Base-by-base conservation (phyloP, 2,113 vertebrate genomes). In the Hippolais icterina region DNA sequence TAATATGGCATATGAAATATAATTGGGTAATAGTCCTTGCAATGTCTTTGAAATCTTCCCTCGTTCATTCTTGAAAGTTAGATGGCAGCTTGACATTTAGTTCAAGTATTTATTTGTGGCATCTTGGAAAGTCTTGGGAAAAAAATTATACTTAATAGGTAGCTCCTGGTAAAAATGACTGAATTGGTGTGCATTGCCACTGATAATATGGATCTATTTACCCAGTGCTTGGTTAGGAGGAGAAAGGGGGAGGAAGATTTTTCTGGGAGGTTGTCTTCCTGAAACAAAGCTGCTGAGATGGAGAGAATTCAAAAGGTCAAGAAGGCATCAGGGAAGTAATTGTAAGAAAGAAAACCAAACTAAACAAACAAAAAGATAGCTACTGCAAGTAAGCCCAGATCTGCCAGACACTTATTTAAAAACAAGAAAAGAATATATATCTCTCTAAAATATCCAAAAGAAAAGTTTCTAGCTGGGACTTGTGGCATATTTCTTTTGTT, bases 221-320 rank as follows among this genome's bases (percentile, higher is more conserved):
- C 33, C 7, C 25, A 63, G 27, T 13, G 35, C 33, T 87, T 87
- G 66, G 49, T 70, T 72, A 83, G 69, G 80, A 94, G 37, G 42
- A 81, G 61, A 77, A 96, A 79, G 10, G 4, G 24, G n/a, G 12
- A 54, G 20, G 4, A 12, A 8, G 8, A 15, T 39, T 72, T 57
- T 44, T 87, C 53, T 89, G 53, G 8, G 37, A 91, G 25, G 53
- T 65, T 69, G 5, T 68, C 22, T 76, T 92, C 56, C 63, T 95
- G 50, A 74, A 71, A 70, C 3, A 27, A 97, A 94, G 72, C 46
- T 88, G 59, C 72, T 89, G 71, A 93, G 50, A 64, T 60, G 46
- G 76, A 95, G 42, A 96, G 84, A 95, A 91, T 91, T 86, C 82
- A 87, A 96, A 97, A 97, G 94, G 95, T 97, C 93, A 96, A 18